Evolutionary conservation across 2,113 vertebrate genomes (phyloP).

Genomic region (Myotis lucifugus): DNA sequence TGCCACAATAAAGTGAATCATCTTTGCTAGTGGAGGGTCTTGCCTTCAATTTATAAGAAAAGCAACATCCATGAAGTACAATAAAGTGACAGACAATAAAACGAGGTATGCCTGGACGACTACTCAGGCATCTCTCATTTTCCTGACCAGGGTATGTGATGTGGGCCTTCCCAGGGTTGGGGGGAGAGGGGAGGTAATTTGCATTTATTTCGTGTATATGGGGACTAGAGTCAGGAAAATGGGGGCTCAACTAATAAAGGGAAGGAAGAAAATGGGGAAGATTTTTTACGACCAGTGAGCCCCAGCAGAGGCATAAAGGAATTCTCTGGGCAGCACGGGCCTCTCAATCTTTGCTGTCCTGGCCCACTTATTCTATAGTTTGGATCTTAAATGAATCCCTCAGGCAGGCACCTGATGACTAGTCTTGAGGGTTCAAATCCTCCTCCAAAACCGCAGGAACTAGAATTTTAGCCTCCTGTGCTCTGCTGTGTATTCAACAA

Average conservation of each 20-base stretch:
- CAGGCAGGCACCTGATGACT: not conserved
- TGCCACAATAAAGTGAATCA: not conserved
- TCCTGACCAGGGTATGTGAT: not conserved
- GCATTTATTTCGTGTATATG: not conserved
- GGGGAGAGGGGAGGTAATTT: not conserved
- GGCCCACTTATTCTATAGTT: not conserved
- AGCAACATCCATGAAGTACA: not conserved
- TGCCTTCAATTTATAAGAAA: not conserved
- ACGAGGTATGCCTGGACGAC: not conserved
- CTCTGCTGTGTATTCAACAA: not conserved
- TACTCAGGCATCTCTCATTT: not conserved
- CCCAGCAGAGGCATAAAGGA: not conserved
- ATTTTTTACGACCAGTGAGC: not conserved
- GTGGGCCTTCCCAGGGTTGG: not conserved
- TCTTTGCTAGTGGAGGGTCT: not conserved
- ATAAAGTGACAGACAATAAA: not conserved
- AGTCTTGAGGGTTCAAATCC: not conserved
- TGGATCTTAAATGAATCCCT: not conserved
- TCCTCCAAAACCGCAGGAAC: not conserved
- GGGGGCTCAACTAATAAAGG: not conserved
- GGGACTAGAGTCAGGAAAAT: not conserved
- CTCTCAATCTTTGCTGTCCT: not conserved
- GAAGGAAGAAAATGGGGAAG: not conserved
- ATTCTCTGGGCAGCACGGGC: not conserved
- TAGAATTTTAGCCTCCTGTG: not conserved